Evolutionary conservation across 2,797 vertebrate species (phyloP), one percentile per base, ranked within the genome.

Genomic region (Microcaecilia unicolor): DNA sequence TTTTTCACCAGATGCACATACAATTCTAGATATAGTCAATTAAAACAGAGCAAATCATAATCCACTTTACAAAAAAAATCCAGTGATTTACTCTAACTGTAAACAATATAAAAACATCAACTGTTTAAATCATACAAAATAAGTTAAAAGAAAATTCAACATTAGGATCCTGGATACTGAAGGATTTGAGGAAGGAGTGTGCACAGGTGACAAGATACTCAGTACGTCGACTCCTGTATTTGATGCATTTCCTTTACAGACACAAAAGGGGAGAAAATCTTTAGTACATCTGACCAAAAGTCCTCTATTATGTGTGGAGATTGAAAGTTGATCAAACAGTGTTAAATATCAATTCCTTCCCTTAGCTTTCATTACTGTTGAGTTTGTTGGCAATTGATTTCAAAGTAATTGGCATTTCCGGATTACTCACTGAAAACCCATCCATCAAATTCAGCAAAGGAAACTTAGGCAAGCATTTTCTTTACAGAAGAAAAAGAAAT

Each of bases 361-460:
- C 72, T 84, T 84, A 75, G 84, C 79, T 58, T 79, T 72, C 71
- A 84, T 78, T 74, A 84, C 67, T 84, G 78, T 50, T 75, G 74
- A 85, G 83, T 85, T 85, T 74, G 75, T 85, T 88, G 88, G 86
- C 89, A 88, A 87, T 81, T 76, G 54, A 61, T 72, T 84, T 85
- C 75, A 81, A 83, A 81, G 67, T 62, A 76, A 87, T 77, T 74
- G 86, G 83, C 79, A 81, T 85, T 72, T 80, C 77, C 84, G 76
- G 79, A 79, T 83, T 85, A 70, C 84, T n/a, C n/a, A n/a, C n/a
- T 73, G 57, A 55, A 66, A 54, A 70, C 74, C 64, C 76, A 73
- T 78, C 69, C 83, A 88, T 85, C 77, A 82, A 83, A 80, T 90
- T 91, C 87, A 86, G 89, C 88, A 93, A 94, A 90, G 74, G 80